phyloP scores from a whole-genome alignment of 2,113 vertebrate genomes.

The Syngnathoides biaculeatus region DNA sequence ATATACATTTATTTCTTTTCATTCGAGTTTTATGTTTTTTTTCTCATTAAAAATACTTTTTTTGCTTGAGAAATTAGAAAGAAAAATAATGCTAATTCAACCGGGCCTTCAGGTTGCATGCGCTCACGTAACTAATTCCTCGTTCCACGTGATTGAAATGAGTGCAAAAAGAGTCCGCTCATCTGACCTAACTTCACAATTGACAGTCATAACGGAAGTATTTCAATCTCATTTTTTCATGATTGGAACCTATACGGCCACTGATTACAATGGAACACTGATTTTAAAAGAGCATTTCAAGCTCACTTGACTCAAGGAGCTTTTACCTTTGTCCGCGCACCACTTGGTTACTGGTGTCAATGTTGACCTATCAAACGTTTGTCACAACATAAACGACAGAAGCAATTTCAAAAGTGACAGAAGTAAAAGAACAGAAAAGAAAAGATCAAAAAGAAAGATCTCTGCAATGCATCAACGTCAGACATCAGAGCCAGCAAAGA shows the following conservation, averaged over 20 bases:
- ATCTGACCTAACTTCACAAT: slow-evolving; percentile 43
- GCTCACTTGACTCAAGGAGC: slow-evolving; percentile 36
- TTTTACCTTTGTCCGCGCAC: slow-evolving; percentile 20
- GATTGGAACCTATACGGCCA: slow-evolving; percentile 53
- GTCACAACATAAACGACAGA: slow-evolving; percentile 34
- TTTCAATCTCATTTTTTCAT: slow-evolving; percentile 71
- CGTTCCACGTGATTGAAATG: slow-evolving; percentile 44
- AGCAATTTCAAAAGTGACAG: slow-evolving; percentile 54
- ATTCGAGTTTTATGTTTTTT: no score
- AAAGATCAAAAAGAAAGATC: slow-evolving; percentile 32
- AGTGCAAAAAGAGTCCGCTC: slow-evolving; percentile 36
- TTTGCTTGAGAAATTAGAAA: no score
- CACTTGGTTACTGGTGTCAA: slow-evolving; percentile 14
- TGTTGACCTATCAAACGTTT: slow-evolving; percentile 9
- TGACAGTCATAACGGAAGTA: slow-evolving; percentile 50
- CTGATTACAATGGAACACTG: slow-evolving; percentile 55
- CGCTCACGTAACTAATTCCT: background rate
- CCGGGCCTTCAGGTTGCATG: background rate
- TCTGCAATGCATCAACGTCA: slow-evolving; percentile 34
- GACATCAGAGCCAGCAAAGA: slow-evolving; percentile 39
- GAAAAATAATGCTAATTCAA: background rate
- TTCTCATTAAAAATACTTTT: no score
- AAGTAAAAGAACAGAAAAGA: slow-evolving; percentile 27
- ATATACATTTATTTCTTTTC: background rate
- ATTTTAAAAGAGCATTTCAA: slow-evolving; percentile 51